Evolutionary conservation across 2,888 invertebrate species (phyloP).

Genomic region (Agriotes lineatus): DNA sequence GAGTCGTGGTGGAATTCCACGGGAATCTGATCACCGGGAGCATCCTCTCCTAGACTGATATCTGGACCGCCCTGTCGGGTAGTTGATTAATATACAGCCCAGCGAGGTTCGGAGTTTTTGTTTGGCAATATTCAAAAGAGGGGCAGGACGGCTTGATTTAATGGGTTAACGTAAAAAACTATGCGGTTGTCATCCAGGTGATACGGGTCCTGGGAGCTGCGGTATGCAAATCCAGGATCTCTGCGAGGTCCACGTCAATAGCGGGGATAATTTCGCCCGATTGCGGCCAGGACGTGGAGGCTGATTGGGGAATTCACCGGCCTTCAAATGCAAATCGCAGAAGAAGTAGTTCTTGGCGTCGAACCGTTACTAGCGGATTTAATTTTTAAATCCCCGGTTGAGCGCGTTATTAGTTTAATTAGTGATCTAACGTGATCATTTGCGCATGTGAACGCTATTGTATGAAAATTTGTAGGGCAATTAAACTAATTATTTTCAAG

Average conservation of each 20-base stretch:
- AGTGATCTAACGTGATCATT: conserved; percentile 12
- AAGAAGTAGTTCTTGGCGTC: too few species aligned
- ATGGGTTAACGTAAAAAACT: conserved; percentile 45
- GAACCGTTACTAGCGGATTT: not conserved
- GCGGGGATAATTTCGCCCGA: too few species aligned
- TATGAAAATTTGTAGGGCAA: conserved; percentile 35
- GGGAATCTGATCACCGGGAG: not conserved
- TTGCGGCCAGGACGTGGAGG: too few species aligned
- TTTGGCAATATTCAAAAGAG: conserved; percentile 50
- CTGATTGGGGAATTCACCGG: conserved; percentile 6
- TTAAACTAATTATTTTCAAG: conserved; percentile 37
- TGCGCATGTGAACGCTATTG: conserved; percentile 24
- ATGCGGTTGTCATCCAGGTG: conserved; percentile 50
- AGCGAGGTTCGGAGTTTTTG: conserved; percentile 44
- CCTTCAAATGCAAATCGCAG: too few species aligned
- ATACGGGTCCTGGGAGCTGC: conserved; percentile 50
- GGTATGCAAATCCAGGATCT: conserved; percentile 51
- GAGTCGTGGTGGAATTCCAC: conserved; percentile 7
- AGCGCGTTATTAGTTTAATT: conserved; percentile 15
- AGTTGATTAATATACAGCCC: conserved; percentile 48
- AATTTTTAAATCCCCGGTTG: conserved; percentile 6
- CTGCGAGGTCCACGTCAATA: not conserved
- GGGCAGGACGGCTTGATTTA: conserved; percentile 48
- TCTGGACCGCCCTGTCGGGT: conserved; percentile 42
- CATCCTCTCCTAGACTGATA: conserved; percentile 33